Evolutionary conservation across 2,888 invertebrate species (phyloP).

Genomic region (Sclerodermus sp.): DNA sequence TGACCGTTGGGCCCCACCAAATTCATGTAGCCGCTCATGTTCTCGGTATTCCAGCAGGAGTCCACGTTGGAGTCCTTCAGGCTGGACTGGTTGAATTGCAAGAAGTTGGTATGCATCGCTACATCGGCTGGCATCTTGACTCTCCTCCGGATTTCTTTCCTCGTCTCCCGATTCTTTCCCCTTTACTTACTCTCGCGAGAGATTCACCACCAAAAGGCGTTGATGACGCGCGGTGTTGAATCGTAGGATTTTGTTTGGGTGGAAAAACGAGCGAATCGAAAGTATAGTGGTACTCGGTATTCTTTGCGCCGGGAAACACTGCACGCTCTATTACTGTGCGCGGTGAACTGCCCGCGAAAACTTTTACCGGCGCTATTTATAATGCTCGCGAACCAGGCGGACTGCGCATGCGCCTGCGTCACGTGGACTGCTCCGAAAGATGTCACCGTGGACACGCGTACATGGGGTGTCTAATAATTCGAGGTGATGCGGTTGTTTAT

Average conservation of each 20-base stretch:
- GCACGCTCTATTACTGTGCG: slow-evolving; percentile 6
- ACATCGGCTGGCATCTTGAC: slow-evolving; percentile 57
- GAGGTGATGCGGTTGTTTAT: too few relatives aligned
- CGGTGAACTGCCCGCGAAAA: slow-evolving; percentile 26
- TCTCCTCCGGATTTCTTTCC: not conserved
- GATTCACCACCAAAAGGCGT: too few relatives aligned
- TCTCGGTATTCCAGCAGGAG: slow-evolving; percentile 63
- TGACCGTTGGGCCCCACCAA: slow-evolving; percentile 63
- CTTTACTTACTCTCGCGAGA: slow-evolving; percentile 1
- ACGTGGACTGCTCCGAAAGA: slow-evolving; percentile 7
- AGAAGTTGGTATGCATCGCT: slow-evolving; percentile 49
- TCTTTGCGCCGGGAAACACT: not conserved
- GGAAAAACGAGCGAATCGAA: too few relatives aligned
- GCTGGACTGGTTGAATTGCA: slow-evolving; percentile 45
- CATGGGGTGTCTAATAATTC: too few relatives aligned
- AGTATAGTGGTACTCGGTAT: too few relatives aligned
- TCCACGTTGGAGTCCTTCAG: slow-evolving; percentile 46
- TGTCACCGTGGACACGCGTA: slow-evolving; percentile 9
- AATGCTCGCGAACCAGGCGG: slow-evolving; percentile 3
- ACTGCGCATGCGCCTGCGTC: slow-evolving; percentile 19
- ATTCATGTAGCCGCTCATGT: slow-evolving; percentile 67
- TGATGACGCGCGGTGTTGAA: too few relatives aligned
- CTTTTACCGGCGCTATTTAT: slow-evolving; percentile 35
- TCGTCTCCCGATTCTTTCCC: slow-evolving; percentile 4
- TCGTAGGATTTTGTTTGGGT: too few relatives aligned